Evolutionary conservation across 1,140 invertebrate species (phyloP).

Genomic region (Ooceraea biroi): DNA sequence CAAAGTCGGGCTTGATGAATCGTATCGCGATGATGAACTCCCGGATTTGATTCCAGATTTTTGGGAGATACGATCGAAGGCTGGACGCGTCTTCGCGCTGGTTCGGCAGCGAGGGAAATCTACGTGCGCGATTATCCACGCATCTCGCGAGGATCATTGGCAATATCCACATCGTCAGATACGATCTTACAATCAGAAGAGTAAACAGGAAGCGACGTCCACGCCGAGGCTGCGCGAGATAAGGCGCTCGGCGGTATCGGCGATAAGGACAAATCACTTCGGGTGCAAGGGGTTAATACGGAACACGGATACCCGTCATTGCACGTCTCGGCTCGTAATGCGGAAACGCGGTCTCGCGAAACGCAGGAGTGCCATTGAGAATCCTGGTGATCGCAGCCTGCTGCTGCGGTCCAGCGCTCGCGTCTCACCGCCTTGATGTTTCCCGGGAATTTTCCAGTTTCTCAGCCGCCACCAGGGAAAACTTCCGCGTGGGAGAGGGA

Average conservation of each 20-base stretch:
- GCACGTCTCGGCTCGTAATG: constrained; percentile 17
- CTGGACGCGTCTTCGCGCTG: not conserved
- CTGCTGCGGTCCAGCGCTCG: not conserved
- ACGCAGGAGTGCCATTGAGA: constrained; percentile 16
- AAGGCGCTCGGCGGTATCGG: not conserved
- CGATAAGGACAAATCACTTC: constrained; percentile 40
- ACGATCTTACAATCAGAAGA: constrained; percentile 5
- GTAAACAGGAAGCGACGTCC: constrained; percentile 15
- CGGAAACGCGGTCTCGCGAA: constrained; percentile 31
- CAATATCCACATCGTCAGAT: not conserved
- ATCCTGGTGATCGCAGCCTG: constrained; percentile 4
- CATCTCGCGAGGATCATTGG: not conserved
- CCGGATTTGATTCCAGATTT: not conserved
- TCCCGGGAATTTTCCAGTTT: constrained; percentile 59
- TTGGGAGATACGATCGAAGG: not conserved
- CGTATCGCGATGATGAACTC: not conserved
- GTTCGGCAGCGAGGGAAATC: not conserved
- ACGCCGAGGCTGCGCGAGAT: not conserved
- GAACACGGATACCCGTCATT: constrained; percentile 17
- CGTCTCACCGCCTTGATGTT: constrained; percentile 32
- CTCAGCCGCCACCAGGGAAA: not conserved
- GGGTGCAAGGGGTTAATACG: constrained; percentile 37
- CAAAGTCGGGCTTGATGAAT: not conserved
- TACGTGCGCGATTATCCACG: not conserved
- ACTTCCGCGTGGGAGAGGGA: constrained; percentile 47